Base-by-base conservation (phyloP, 2,113 vertebrate genomes). In the Mirza zaza region DNA sequence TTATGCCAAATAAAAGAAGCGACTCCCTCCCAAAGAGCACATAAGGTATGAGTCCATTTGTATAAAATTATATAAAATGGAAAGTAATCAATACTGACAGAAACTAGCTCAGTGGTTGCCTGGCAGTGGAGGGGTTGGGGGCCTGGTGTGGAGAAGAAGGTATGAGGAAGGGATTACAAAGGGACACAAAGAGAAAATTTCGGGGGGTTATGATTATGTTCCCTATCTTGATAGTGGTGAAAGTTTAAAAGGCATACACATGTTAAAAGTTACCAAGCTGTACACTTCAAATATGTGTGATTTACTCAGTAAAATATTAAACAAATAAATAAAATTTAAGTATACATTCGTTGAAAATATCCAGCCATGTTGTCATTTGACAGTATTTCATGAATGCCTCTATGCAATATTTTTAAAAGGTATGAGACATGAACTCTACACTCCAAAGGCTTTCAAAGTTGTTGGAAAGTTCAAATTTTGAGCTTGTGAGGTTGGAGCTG, bases 241-340 rank as follows among this genome's bases (percentile, higher is more conserved):
- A 36, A 57, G 32, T 52, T 73, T 85, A 50, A 80, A 36, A 94
- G 32, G 55, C 59, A 8, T 34, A 76, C 0, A 25, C 17, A 71
- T 29, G 13, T 10, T 32, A 90, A 71, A 87, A 87, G 8, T 29
- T 36, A 82, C 29, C 68, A 71, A 57, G 59, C 0, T 52, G 1
- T 14, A 50, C 2, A 59, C 5, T 87, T 83, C 27, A 87, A 80
- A 87, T 50, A 21, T 45, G 7, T 77, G 23, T 27, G 13, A 55
- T 42, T 57, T 63, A 85, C 14, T 90, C n/a, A 91, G 45, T 77
- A 93, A 93, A 76, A 87, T 86, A 63, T 29, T 89, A 75, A 86
- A 71, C 55, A 65, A 67, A 77, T 59, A 55, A 39, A 81, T 86
- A 36, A 83, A 61, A 75, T 88, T n/a, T 61, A 89, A 84, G 45